Percentiles rank a stretch among this genome's conserved stretches.
These are phyloP conservation scores for Ligdia adustata DNA, from an alignment of 2,888 invertebrate species.

Conservation along the genomic window DNA sequence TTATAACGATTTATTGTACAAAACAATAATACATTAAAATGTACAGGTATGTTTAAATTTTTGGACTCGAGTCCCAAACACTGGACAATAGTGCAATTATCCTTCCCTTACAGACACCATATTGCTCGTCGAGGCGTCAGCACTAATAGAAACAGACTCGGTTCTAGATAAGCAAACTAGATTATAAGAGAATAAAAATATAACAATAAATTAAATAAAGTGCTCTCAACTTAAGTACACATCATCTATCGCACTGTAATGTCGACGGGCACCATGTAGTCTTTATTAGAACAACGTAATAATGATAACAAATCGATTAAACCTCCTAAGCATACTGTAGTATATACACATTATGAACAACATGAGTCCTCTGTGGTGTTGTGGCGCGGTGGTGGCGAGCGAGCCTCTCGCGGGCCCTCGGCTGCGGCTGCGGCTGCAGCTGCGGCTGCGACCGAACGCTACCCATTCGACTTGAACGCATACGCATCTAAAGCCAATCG, in stretches of 20 bases:
- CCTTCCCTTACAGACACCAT: conserved; percentile 83
- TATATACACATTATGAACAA: conserved; percentile 84
- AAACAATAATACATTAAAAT: conserved; percentile 86
- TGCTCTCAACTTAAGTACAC: conserved; percentile 83
- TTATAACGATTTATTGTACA: conserved; percentile 85
- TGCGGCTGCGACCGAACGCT: conserved; percentile 33
- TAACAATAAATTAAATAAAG: conserved; percentile 81
- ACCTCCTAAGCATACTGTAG: conserved; percentile 82
- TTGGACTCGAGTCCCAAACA: conserved; percentile 82
- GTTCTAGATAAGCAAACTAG: conserved; percentile 83
- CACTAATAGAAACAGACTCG: conserved; percentile 81
- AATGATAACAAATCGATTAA: conserved; percentile 81
- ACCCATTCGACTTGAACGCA: conserved; percentile 38
- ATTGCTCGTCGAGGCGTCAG: conserved; percentile 83
- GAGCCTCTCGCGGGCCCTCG: conserved; percentile 42
- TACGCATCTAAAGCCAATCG: conserved; percentile 63
- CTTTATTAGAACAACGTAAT: conserved; percentile 82
- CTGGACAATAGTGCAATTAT: conserved; percentile 78
- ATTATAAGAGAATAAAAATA: conserved; percentile 78
- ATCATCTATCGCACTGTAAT: conserved; percentile 81
- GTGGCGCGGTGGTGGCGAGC: conserved; percentile 44
- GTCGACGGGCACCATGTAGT: conserved; percentile 84
- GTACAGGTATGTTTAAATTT: conserved; percentile 84
- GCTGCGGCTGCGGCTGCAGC: conserved; percentile 37
- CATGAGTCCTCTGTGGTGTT: conserved; percentile 73